Conservation (phyloP, 2,888 invertebrate species). For the Cataglyphis rosenhaueri region DNA sequence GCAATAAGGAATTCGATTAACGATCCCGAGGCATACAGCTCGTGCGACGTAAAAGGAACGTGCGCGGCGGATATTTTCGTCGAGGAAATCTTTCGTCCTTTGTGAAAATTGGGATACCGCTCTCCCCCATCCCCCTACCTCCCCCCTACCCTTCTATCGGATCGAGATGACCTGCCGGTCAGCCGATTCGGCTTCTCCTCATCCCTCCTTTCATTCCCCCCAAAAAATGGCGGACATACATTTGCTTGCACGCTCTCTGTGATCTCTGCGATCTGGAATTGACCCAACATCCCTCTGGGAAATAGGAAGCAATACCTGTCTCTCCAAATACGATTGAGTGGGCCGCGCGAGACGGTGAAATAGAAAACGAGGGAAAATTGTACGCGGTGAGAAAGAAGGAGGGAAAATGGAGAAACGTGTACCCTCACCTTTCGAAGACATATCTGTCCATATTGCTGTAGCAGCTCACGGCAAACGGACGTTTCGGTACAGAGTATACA, state of each 20-base stretch:
- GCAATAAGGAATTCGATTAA: slow-evolving; percentile 50
- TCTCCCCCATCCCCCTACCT: not conserved
- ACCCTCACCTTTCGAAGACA: slow-evolving; percentile 42
- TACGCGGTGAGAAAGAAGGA: not conserved
- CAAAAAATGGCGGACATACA: slow-evolving; percentile 60
- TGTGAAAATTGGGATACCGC: slow-evolving; percentile 71
- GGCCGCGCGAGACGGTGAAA: slow-evolving; percentile 29
- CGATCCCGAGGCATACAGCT: slow-evolving; percentile 19
- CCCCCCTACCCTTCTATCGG: slow-evolving; percentile 40
- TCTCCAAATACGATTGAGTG: slow-evolving; percentile 40
- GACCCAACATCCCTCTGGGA: slow-evolving; percentile 74
- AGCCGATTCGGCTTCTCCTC: not conserved
- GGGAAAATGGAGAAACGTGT: slow-evolving; percentile 38
- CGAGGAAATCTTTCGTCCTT: slow-evolving; percentile 66
- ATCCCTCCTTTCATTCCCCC: not conserved
- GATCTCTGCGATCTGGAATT: slow-evolving; percentile 72
- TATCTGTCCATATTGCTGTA: slow-evolving; percentile 54
- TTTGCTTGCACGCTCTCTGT: slow-evolving; percentile 51
- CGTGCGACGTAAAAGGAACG: slow-evolving; percentile 41
- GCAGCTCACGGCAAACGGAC: slow-evolving; percentile 11
- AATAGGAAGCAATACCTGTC: slow-evolving; percentile 74
- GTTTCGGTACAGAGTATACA: slow-evolving; percentile 2
- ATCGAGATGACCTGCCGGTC: not conserved
- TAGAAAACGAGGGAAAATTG: not conserved
- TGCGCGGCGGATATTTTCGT: slow-evolving; percentile 58